Evolutionary conservation across 2,113 vertebrate species (phyloP).

Genomic region (Ovis aries): DNA sequence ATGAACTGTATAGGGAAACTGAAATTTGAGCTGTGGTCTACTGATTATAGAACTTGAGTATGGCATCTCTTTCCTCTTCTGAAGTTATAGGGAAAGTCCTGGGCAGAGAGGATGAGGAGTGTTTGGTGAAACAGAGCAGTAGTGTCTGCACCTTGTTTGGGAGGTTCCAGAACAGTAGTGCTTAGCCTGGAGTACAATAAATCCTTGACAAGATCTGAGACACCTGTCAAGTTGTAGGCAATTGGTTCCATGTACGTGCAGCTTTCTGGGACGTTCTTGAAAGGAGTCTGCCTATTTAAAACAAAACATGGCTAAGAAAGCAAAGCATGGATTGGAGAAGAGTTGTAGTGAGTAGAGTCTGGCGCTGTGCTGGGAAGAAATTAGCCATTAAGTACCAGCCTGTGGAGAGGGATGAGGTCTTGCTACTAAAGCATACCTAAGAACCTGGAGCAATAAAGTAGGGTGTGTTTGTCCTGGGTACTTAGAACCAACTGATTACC

Average conservation of each 20-base stretch:
- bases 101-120: no score
- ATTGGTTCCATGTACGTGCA: neutral
- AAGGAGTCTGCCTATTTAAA: neutral
- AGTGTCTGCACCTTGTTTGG: neutral
- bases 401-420: neutral
- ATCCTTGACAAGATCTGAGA: neutral
- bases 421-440: neutral
- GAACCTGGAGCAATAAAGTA: neutral
- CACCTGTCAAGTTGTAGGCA: neutral
- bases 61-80: neutral
- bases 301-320: neutral
- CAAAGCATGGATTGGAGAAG: neutral
- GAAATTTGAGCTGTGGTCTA: neutral
- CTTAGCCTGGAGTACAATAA: neutral
- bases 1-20: neutral
- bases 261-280: conserved; percentile 21
- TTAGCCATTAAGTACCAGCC: neutral
- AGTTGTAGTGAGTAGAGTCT: neutral
- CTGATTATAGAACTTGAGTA: neutral
- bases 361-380: neutral
- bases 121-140: no score
- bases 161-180: neutral
- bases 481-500: conserved; percentile 29
- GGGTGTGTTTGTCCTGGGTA: neutral
- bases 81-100: neutral